phyloP scores from a whole-genome alignment of 1,140 invertebrate genomes.

The Aphidius ervi region DNA sequence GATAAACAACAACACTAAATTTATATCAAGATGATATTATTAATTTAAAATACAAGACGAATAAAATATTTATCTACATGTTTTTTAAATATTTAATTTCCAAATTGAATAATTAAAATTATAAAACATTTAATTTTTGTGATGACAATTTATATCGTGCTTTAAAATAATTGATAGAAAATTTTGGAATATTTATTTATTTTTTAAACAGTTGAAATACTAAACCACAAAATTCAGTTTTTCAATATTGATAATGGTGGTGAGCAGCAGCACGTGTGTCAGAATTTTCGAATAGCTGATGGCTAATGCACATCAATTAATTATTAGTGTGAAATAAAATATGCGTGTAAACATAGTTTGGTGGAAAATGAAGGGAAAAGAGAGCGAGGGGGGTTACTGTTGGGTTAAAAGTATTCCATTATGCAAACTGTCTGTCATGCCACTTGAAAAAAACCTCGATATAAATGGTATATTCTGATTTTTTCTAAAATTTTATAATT shows the following conservation, averaged over 20 bases:
- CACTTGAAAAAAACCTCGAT: constrained; percentile 26
- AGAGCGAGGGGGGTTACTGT: constrained; percentile 20
- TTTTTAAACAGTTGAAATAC: neutral
- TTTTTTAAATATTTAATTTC: too few relatives aligned
- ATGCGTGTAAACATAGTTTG: too few relatives aligned
- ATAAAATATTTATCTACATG: too few relatives aligned
- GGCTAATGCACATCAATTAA: constrained; percentile 31
- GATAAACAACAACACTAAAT: too few relatives aligned
- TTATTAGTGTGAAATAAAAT: constrained; percentile 4
- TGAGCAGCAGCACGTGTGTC: constrained; percentile 6
- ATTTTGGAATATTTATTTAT: too few relatives aligned
- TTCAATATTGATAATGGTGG: neutral
- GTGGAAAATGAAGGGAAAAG: too few relatives aligned
- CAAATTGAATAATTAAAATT: too few relatives aligned
- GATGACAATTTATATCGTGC: too few relatives aligned
- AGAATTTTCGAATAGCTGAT: constrained; percentile 12
- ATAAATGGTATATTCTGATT: constrained; percentile 36
- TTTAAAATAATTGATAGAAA: too few relatives aligned
- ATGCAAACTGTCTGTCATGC: constrained; percentile 32
- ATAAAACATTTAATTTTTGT: too few relatives aligned
- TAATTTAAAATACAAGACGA: too few relatives aligned
- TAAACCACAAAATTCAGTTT: constrained; percentile 3
- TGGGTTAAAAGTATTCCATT: constrained; percentile 44
- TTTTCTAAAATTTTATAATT: neutral
- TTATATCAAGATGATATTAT: too few relatives aligned